Conservation (phyloP, 1,140 invertebrate species). For the Saccostrea glomerata region DNA sequence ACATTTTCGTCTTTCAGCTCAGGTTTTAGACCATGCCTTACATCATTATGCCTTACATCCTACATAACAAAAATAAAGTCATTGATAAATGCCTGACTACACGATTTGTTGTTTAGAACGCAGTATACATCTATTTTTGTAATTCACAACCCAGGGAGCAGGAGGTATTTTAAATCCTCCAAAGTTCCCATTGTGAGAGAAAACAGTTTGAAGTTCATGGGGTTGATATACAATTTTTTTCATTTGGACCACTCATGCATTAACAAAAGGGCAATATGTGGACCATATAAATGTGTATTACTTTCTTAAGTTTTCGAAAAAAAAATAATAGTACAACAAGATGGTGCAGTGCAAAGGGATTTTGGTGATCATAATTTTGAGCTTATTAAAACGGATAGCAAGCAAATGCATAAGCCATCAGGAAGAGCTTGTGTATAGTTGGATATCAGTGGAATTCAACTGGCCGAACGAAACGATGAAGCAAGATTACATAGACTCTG, state of each 20-base stretch:
- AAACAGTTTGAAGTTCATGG: background rate
- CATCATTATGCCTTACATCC: background rate
- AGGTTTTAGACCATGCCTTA: background rate
- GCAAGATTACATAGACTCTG: constrained; percentile 47
- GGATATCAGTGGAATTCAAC: constrained; percentile 64
- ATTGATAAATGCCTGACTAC: background rate
- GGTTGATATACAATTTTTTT: background rate
- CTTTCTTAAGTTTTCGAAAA: background rate
- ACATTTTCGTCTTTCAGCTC: background rate
- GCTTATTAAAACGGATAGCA: background rate
- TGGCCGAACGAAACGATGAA: constrained; percentile 64
- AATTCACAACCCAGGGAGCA: background rate
- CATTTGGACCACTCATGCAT: background rate
- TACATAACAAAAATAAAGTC: background rate
- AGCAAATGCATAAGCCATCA: background rate
- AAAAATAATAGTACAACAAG: background rate
- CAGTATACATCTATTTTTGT: background rate
- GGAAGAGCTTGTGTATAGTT: constrained; percentile 52
- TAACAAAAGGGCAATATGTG: background rate
- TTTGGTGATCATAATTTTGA: background rate
- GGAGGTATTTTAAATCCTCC: background rate
- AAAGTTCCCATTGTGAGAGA: background rate
- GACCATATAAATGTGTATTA: background rate
- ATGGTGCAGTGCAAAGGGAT: background rate
- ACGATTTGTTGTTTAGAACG: background rate